Base-by-base conservation (phyloP, 2,888 invertebrate species). In the Drosophila longiperda region DNA sequence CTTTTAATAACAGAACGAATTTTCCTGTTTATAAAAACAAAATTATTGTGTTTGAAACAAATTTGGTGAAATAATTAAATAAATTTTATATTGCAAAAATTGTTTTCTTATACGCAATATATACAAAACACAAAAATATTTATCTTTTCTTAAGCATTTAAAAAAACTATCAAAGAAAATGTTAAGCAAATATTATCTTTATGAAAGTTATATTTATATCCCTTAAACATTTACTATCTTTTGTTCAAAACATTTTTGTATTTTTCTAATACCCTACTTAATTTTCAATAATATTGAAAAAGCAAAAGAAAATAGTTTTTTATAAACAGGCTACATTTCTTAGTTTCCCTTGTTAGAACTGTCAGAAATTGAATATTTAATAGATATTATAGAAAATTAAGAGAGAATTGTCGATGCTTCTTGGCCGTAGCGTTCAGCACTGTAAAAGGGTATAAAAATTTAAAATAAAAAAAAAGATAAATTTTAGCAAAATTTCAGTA, bases 401-500 rank as follows among this genome's bases (percentile, higher is more conserved):
- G 15, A 3, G 12, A 33, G 23, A 73, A 33, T 49, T 78, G 69
- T 84, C 82, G 75, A 45, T 72, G 75, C 55, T 61, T 66, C 62
- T 83, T 72, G 82, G 66, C 74, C 74, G 69, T 68, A 66, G 65
- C 81, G 81, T 73, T 80, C 70, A 82, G 69, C 68, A 63, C 48
- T 32, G 52, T 65, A 67, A 79, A 75, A 81, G 74, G 73, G 60
- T 67, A 70, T 32, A 65, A 60, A 80, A 82, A 74, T 68, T 81
- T 54, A 68, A 75, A 76, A 57, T 12, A 49, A 6, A 61, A 53
- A 65, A 33, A 7, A 53, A 66, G 66, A 80, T 61, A 59, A 40
- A 70, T 80, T 70, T 68, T 54, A 66, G 53, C 80, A 66, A 86
- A 86, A 89, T 87, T 86, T 60, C 73, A 79, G 78, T 80, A 75